These are phyloP conservation scores for Aphidius gifuensis DNA, from an alignment of 1,140 invertebrate species.

Conservation along the genomic window DNA sequence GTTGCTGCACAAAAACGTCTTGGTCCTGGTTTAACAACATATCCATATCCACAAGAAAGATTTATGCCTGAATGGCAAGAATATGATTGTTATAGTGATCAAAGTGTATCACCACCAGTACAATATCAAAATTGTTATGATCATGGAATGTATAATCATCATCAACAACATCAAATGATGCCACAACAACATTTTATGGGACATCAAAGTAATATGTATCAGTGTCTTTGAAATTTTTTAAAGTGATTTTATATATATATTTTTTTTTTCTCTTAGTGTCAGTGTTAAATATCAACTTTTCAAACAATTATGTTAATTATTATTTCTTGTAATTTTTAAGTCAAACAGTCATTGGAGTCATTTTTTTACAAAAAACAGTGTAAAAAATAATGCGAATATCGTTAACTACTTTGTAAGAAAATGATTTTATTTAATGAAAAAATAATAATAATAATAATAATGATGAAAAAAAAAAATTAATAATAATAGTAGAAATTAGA, in stretches of 20 bases:
- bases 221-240: constrained; percentile 43
- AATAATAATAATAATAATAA: background rate
- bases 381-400: constrained; percentile 30
- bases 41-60: constrained; percentile 48
- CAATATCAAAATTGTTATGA: constrained; percentile 46
- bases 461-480: background rate
- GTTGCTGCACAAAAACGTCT: constrained; percentile 54
- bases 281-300: constrained; percentile 5
- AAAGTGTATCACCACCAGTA: constrained; percentile 48
- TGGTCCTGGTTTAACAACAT: constrained; percentile 36
- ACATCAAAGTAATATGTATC: constrained; percentile 47
- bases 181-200: constrained; percentile 38
- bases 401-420: constrained; percentile 53
- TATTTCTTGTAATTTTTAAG: no score
- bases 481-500: no score
- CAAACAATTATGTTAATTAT: background rate
- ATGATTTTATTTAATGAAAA: constrained; percentile 32
- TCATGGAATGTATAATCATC: constrained; percentile 43
- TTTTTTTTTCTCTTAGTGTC: background rate
- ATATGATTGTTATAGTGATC: constrained; percentile 52
- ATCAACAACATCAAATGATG: constrained; percentile 37
- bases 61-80: constrained; percentile 49
- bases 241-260: background rate
- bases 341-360: no score
- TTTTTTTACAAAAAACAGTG: background rate